These are phyloP conservation scores for Manduca sexta DNA, from an alignment of 1,140 invertebrate genomes.

Conservation along the genomic window DNA sequence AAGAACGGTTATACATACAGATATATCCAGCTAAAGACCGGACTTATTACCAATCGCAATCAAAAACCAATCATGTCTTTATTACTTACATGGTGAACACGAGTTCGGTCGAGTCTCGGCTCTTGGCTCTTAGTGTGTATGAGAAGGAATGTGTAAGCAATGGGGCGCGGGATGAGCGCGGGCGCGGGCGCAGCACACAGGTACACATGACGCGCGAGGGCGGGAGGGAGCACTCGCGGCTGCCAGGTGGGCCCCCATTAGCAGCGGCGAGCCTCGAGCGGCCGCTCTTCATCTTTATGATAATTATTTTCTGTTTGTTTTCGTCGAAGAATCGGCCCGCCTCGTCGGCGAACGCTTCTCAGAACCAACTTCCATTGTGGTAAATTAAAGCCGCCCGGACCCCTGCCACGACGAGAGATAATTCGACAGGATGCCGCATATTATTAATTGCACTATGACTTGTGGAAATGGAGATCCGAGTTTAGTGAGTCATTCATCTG, in stretches of 20 bases:
- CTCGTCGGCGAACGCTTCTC: conserved; percentile 65
- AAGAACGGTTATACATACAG: too few relatives aligned
- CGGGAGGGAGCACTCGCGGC: conserved; percentile 20
- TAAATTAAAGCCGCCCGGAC: conserved; percentile 72
- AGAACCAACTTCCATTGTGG: conserved; percentile 70
- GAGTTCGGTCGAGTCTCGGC: conserved; percentile 19
- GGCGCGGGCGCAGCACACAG: too few relatives aligned
- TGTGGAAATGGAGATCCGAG: conserved; percentile 67
- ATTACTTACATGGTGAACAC: conserved; percentile 27
- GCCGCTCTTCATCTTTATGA: conserved; percentile 72
- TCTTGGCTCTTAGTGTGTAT: too few relatives aligned
- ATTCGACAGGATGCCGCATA: conserved; percentile 73
- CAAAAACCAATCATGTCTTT: conserved; percentile 47
- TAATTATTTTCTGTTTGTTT: conserved; percentile 74
- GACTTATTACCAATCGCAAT: conserved; percentile 24
- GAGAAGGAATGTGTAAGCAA: too few relatives aligned
- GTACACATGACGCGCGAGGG: conserved; percentile 18
- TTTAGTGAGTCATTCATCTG: conserved; percentile 71
- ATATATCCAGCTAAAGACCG: neutral
- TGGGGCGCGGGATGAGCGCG: too few relatives aligned
- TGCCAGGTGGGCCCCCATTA: conserved; percentile 69
- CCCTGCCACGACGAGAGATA: conserved; percentile 71
- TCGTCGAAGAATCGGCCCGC: conserved; percentile 69
- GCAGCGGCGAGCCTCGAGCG: conserved; percentile 61
- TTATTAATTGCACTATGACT: conserved; percentile 74